phyloP scores from a whole-genome alignment of 35 echinoderm and acorn worm species.

The Apostichopus parvimensis region DNA sequence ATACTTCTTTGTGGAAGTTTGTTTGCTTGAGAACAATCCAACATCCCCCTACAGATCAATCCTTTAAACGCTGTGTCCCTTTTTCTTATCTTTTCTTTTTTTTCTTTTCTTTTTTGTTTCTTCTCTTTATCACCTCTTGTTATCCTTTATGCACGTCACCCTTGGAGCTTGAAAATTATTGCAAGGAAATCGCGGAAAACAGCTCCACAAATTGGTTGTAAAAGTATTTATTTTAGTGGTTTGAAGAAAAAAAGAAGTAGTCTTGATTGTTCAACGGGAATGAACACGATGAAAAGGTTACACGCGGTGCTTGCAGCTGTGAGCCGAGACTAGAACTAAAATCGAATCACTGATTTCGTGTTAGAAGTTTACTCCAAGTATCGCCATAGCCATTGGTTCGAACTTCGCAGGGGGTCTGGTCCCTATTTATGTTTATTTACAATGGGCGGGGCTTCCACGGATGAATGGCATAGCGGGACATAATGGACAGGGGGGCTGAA shows the following conservation, averaged over 20 bases:
- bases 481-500: background rate
- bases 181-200: background rate
- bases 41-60: background rate
- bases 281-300: background rate
- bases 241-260: background rate
- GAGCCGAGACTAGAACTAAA: background rate
- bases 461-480: background rate
- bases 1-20: background rate
- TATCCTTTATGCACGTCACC: background rate
- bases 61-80: background rate
- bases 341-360: background rate
- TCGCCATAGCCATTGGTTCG: conserved; percentile 7
- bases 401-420: conserved; percentile 36
- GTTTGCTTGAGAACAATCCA: background rate
- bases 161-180: background rate
- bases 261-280: background rate
- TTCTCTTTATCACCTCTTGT: background rate
- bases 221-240: conserved; percentile 27
- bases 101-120: background rate
- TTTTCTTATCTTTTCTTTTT: background rate
- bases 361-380: background rate
- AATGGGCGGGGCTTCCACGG: conserved; percentile 31
- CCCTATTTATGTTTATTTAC: conserved; percentile 38
- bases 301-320: conserved; percentile 17
- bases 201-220: conserved; percentile 9